phyloP scores from a whole-genome alignment of 1,140 invertebrate genomes.

The Aporrectodea caliginosa region DNA sequence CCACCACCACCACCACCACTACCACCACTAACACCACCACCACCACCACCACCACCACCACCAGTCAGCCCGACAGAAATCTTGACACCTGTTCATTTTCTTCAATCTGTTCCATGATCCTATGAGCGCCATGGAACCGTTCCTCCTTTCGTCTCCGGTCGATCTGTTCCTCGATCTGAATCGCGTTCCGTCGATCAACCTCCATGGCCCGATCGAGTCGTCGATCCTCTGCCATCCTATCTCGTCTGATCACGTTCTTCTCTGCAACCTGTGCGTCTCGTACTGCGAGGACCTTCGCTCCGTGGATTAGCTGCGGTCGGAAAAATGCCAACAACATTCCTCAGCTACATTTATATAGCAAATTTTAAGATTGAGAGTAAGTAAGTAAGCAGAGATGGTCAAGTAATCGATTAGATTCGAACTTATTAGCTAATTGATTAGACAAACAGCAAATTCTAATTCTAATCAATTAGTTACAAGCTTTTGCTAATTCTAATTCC shows the following conservation, averaged over 20 bases:
- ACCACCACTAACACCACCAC: too few species aligned
- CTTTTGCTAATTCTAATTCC: too few species aligned
- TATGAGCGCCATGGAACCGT: constrained; percentile 47
- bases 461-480: too few species aligned
- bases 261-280: constrained; percentile 56
- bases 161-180: constrained; percentile 54
- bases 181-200: constrained; percentile 53
- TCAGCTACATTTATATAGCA: too few species aligned
- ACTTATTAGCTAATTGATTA: too few species aligned
- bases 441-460: too few species aligned
- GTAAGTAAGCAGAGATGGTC: too few species aligned
- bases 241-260: constrained; percentile 49
- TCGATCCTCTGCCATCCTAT: constrained; percentile 53
- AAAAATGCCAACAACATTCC: constrained; percentile 5
- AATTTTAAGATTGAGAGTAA: too few species aligned
- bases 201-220: constrained; percentile 57
- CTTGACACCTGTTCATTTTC: constrained; percentile 55
- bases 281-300: constrained; percentile 57
- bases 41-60: too few species aligned
- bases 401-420: too few species aligned
- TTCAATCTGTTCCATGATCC: constrained; percentile 54
- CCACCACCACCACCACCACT: too few species aligned
- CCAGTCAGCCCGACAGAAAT: too few species aligned
- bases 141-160: constrained; percentile 51
- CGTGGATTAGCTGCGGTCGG: constrained; percentile 49